Evolutionary conservation across 2,797 vertebrate species (phyloP), one percentile per base, ranked within the genome.

Genomic region (Carduelis carduelis): DNA sequence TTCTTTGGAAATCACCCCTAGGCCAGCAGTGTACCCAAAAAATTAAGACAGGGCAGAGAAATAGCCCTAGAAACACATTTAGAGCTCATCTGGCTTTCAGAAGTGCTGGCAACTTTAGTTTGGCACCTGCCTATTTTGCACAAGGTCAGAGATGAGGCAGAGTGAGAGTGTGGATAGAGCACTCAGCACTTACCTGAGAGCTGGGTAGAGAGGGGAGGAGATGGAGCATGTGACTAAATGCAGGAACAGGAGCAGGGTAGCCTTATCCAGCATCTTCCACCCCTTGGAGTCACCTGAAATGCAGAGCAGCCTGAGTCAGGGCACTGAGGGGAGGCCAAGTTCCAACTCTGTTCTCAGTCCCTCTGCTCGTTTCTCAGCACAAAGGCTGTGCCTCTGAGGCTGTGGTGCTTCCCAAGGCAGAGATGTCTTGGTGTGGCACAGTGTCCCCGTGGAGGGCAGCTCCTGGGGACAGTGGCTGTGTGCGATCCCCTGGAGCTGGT

Each of bases 241-340:
- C 90, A 98, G 98, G 78, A 99, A 94, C 93, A 98, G 90, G 65
- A 99, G 96, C 97, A 98, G 95, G 65, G 98, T 96, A 92, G 98
- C 97, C 97, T 98, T 99, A 93, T 98, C 97, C 97, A 98, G 98
- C 98, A 98, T 99, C 95, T 96, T 98, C 92, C 79, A 84, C 71
- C 63, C 70, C 71, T 53, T 19, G 66, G 61, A 66, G 55, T 90
- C 72, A 88, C 96, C 97, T 98, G 52, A 80, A 95, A 96, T 1
- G 18, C 57, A 52, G 57, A 94, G 50, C 76, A 83, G 72, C 28
- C 49, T 6, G 56, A 64, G 32, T 80, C 89, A 90, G 95, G 1
- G 23, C 14, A 44, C 22, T 3, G 61, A 59, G 28, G 20, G 20
- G 44, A 68, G 30, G 14, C 28, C n/a, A 26, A 80, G 55, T 16